Evolutionary conservation across 1,140 invertebrate genomes (phyloP).

Genomic region (Ylistrum balloti): DNA sequence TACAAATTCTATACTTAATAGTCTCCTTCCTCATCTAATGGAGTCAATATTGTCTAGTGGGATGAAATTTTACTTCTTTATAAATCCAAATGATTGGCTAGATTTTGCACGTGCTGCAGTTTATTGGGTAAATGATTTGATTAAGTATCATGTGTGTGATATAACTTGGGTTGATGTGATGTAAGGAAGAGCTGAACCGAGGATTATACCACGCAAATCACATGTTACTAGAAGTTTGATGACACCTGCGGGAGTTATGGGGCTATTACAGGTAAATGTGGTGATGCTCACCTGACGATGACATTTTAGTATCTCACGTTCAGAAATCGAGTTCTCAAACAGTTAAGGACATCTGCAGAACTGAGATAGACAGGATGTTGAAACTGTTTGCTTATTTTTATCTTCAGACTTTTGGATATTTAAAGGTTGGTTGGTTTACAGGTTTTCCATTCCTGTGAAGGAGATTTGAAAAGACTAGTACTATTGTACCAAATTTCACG

Average conservation of each 20-base stretch:
- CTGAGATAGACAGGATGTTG: too few relatives aligned
- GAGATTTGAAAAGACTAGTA: too few relatives aligned
- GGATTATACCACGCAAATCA: neutral
- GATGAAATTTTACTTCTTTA: slow-evolving; percentile 40
- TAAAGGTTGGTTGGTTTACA: too few relatives aligned
- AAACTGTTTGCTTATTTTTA: too few relatives aligned
- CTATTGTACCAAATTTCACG: too few relatives aligned
- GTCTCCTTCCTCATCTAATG: neutral
- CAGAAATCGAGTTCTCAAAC: too few relatives aligned
- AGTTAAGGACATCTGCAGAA: too few relatives aligned
- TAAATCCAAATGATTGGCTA: neutral
- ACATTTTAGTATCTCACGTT: too few relatives aligned
- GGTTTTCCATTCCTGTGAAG: too few relatives aligned
- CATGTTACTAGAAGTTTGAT: neutral
- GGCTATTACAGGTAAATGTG: neutral
- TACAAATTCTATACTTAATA: neutral
- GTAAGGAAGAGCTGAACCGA: neutral
- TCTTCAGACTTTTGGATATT: too few relatives aligned
- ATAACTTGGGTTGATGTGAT: neutral
- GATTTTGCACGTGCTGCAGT: neutral
- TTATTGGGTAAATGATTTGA: neutral
- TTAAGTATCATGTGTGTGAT: neutral
- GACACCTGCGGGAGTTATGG: neutral
- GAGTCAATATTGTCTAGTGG: neutral
- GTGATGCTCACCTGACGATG: too few relatives aligned